Evolutionary conservation across 2,797 vertebrate genomes (phyloP).

Genomic region (Acrossocheilus fasciatus): DNA sequence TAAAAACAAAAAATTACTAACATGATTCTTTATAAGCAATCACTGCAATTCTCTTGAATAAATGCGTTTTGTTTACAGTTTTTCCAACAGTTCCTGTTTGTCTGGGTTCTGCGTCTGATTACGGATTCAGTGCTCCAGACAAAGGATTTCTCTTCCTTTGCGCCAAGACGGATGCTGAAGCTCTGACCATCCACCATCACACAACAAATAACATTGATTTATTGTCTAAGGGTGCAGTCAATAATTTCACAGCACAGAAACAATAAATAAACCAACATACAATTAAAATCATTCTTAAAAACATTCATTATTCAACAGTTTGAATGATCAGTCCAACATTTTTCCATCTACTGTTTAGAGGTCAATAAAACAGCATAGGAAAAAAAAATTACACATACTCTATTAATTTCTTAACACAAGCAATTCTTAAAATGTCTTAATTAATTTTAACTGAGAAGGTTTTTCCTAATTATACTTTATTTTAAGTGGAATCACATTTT

Average conservation of each 20-base stretch:
- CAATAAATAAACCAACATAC: conserved; percentile 25
- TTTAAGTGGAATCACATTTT: not conserved
- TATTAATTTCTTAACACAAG: not conserved
- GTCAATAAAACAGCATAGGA: not conserved
- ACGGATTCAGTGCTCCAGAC: conserved; percentile 47
- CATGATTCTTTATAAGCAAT: not conserved
- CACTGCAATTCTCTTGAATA: not conserved
- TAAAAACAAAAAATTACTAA: not conserved
- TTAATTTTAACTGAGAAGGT: not conserved
- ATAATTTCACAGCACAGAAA: conserved; percentile 37
- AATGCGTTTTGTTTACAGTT: not conserved
- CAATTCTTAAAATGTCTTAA: not conserved
- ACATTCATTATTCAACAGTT: conserved; percentile 30
- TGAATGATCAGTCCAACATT: conserved; percentile 2
- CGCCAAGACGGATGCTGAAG: conserved; percentile 23
- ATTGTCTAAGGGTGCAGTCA: conserved; percentile 15
- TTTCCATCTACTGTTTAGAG: not conserved
- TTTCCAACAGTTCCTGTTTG: not conserved
- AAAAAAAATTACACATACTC: not conserved
- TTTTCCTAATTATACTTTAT: not conserved
- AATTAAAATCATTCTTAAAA: conserved; percentile 27
- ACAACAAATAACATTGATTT: conserved; percentile 36
- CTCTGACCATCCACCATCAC: conserved; percentile 36
- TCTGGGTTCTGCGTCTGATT: conserved; percentile 25
- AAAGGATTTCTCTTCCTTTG: conserved; percentile 46